Evolutionary conservation across 2,113 vertebrate genomes (phyloP), one percentile per base, ranked within the genome.

Genomic region (Thamnaconus septentrionalis): DNA sequence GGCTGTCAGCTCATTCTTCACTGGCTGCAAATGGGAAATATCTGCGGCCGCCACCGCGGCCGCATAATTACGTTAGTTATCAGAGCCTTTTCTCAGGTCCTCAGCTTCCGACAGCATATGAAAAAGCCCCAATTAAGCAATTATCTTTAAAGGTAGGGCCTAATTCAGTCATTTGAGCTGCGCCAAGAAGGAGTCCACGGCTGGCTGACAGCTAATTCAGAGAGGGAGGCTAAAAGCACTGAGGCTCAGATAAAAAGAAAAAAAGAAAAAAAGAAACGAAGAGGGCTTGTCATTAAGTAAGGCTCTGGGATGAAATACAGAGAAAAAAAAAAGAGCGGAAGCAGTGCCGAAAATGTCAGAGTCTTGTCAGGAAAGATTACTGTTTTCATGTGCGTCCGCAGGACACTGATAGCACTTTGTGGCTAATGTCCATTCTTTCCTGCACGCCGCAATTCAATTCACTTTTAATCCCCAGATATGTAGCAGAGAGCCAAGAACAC

Each of bases 41-140:
- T 87, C 70, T 80, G 79, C 75, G 45, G 68, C 53, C 63, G 86
- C 69, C 79, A 78, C 76, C 43, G 68, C 52, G 62, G 80, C 83
- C 54, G 56, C 75, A 58, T 91, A 90, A 91, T 92, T 91, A 89
- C 79, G 66, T 31, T 83, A 80, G 85, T 87, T 88, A 90, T 91
- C 89, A 84, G 77, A 85, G 80, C 80, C 76, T 83, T 31, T 88
- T 89, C 83, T 85, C 60, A 31, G 84, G 69, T 76, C 81, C 72
- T 86, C 88, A 58, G 73, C 78, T 60, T 45, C 64, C 75, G 87
- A 88, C 89, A 86, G 86, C 78, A 63, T 76, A 85, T 89, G 84
- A 90, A 87, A 90, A 87, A 87, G 76, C 70, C 68, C 84, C 87
- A 90, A 91, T 90, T 90, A 92, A 85, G 89, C 80, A 89, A 91